Percentiles rank a stretch among this genome's conserved stretches.
Conservation (phyloP, 35 echinoderm and acorn worm species). For the Eucidaris tribuloides region DNA sequence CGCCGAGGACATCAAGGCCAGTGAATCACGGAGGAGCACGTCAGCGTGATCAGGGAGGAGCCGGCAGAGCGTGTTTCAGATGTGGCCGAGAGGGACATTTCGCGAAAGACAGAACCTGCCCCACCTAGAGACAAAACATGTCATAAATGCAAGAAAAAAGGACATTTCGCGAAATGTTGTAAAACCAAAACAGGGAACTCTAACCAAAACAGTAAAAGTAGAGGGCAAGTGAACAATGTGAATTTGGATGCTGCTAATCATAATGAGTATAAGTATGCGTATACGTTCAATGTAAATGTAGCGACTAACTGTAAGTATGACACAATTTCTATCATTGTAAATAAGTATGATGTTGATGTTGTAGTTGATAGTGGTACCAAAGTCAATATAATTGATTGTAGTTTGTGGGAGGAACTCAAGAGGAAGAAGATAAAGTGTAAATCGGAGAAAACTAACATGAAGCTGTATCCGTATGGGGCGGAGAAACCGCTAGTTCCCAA, state of each 20-base stretch:
- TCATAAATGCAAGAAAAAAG: conserved; percentile 27
- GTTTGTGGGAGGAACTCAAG: conserved; percentile 43
- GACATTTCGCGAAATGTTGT: conserved; percentile 58
- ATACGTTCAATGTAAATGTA: not conserved
- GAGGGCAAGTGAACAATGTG: not conserved
- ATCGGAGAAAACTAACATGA: conserved; percentile 28
- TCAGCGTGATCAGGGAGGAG: not conserved
- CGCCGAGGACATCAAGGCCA: too few relatives aligned
- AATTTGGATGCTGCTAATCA: not conserved
- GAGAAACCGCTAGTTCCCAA: conserved; percentile 53
- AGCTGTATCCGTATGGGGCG: conserved; percentile 60
- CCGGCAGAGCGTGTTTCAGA: conserved; percentile 26
- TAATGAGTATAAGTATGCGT: not conserved
- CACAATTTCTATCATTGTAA: not conserved
- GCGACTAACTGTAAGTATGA: not conserved
- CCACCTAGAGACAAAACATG: conserved; percentile 49
- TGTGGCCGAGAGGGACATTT: conserved; percentile 64
- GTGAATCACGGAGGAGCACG: too few relatives aligned
- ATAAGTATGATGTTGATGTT: conserved; percentile 13
- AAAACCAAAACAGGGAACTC: conserved; percentile 38
- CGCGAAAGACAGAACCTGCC: conserved; percentile 47
- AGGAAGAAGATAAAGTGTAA: conserved; percentile 40
- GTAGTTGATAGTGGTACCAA: conserved; percentile 49
- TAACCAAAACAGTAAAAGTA: too few relatives aligned
- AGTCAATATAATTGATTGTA: conserved; percentile 42